phyloP scores from a whole-genome alignment of 2,113 vertebrate genomes.

The Cyprinodon tularosa region DNA sequence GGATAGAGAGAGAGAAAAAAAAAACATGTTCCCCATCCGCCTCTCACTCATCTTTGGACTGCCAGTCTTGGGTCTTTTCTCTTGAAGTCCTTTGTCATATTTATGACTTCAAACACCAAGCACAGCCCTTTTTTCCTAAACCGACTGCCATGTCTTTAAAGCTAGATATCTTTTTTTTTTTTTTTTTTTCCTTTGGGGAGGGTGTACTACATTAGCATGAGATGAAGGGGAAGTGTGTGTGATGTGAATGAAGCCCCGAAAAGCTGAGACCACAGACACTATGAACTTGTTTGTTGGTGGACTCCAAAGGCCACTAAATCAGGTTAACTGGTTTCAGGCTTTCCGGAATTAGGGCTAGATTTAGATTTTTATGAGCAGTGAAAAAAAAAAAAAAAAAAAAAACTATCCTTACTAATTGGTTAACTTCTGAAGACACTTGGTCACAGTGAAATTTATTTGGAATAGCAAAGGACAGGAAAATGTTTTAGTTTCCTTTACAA shows the following conservation, averaged over 20 bases:
- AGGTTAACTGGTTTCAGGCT: not conserved
- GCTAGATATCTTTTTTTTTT: conserved; percentile 70
- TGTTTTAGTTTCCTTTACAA: not conserved
- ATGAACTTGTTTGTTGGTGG: conserved; percentile 72
- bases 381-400: too few relatives aligned
- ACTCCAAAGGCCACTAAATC: conserved; percentile 64
- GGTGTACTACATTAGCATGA: conserved; percentile 72
- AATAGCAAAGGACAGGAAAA: not conserved
- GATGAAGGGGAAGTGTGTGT: conserved; percentile 73
- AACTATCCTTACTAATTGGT: too few relatives aligned
- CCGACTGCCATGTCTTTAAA: conserved; percentile 78
- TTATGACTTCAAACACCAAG: conserved; percentile 79
- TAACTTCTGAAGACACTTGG: not conserved
- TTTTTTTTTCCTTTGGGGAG: conserved; percentile 50
- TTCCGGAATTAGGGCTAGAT: not conserved
- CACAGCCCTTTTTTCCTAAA: conserved; percentile 67
- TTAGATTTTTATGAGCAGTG: not conserved
- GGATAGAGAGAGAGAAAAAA: conserved; percentile 17
- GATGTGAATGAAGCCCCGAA: conserved; percentile 66
- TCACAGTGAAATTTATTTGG: not conserved
- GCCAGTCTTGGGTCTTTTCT: conserved; percentile 76
- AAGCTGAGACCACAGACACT: conserved; percentile 68
- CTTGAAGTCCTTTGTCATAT: conserved; percentile 81
- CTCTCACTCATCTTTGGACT: conserved; percentile 79
- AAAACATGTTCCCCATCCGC: conserved; percentile 78